These are phyloP conservation scores for Hyperoplus immaculatus DNA, from an alignment of 2,797 vertebrate species.

Conservation along the genomic window DNA sequence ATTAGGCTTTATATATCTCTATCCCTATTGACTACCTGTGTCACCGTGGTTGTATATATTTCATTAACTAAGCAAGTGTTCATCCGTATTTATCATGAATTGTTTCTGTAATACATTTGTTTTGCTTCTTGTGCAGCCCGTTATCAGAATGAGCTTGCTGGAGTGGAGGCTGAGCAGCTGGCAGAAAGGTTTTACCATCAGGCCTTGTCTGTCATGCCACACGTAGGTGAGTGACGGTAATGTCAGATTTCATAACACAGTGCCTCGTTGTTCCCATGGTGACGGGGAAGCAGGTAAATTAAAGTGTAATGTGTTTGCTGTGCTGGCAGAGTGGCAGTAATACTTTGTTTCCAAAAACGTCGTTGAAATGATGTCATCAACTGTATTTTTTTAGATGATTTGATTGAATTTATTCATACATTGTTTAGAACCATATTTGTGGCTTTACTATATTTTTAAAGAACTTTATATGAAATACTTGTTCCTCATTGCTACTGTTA, in stretches of 20 bases:
- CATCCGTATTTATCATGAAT: background rate
- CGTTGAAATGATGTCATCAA: background rate
- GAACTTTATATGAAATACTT: background rate
- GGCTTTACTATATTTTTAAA: background rate
- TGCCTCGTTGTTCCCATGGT: accelerated
- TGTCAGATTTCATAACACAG: background rate
- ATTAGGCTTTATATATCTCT: background rate
- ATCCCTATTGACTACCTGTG: background rate
- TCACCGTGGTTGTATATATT: background rate
- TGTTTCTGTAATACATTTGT: background rate
- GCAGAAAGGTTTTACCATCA: slow-evolving; percentile 98
- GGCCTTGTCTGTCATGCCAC: slow-evolving; percentile 94
- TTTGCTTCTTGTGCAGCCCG: slow-evolving; percentile 84
- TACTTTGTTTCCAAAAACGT: background rate
- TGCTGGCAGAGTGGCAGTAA: too few species aligned
- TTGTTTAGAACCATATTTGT: background rate
- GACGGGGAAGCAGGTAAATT: background rate
- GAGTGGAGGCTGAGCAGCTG: slow-evolving; percentile 95
- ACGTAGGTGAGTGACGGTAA: slow-evolving; percentile 90
- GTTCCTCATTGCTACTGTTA: background rate
- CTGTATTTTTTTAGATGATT: too few species aligned
- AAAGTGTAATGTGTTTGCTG: too few species aligned
- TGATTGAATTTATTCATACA: too few species aligned
- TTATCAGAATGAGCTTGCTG: slow-evolving; percentile 97
- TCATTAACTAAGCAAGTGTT: background rate